phyloP scores from a whole-genome alignment of 2,888 invertebrate species.

The Oegoconia quadripuncta region DNA sequence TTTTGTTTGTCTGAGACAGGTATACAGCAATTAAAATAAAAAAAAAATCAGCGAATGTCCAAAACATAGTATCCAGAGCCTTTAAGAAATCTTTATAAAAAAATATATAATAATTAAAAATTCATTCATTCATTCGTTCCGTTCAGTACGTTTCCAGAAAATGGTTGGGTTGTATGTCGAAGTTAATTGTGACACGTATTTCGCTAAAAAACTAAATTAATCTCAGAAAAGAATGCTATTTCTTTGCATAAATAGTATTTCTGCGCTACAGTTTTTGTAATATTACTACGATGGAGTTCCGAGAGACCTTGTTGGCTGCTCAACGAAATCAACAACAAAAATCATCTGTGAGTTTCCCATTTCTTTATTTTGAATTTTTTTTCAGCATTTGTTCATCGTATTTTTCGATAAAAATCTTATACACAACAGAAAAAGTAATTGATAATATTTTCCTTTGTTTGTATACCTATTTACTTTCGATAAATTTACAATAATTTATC shows the following conservation, averaged over 20 bases:
- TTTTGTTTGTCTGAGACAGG: too few species aligned
- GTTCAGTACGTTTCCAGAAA: constrained; percentile 75
- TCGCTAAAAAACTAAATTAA: constrained; percentile 56
- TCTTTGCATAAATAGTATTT: constrained; percentile 24
- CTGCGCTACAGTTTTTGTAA: constrained; percentile 15
- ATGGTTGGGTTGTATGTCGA: constrained; percentile 68
- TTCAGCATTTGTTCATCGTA: constrained; percentile 6
- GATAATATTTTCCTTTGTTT: background rate
- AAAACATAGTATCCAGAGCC: too few species aligned
- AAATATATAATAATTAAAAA: too few species aligned
- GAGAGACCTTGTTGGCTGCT: constrained; percentile 69
- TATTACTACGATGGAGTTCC: constrained; percentile 61
- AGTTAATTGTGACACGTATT: constrained; percentile 70
- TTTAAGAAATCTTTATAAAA: too few species aligned
- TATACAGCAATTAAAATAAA: too few species aligned
- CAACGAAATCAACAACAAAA: constrained; percentile 77
- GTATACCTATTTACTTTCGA: constrained; percentile 3
- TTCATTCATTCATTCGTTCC: constrained; percentile 27
- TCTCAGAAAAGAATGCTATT: constrained; percentile 49
- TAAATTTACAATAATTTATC: constrained; percentile 7
- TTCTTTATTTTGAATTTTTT: constrained; percentile 23
- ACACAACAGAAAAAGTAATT: constrained; percentile 1
- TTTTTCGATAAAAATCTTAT: constrained; percentile 1
- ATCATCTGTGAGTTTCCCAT: constrained; percentile 65
- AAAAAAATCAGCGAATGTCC: too few species aligned